phyloP scores from a whole-genome alignment of 92 coral and sea anemone species.

The Micromussa lordhowensis region DNA sequence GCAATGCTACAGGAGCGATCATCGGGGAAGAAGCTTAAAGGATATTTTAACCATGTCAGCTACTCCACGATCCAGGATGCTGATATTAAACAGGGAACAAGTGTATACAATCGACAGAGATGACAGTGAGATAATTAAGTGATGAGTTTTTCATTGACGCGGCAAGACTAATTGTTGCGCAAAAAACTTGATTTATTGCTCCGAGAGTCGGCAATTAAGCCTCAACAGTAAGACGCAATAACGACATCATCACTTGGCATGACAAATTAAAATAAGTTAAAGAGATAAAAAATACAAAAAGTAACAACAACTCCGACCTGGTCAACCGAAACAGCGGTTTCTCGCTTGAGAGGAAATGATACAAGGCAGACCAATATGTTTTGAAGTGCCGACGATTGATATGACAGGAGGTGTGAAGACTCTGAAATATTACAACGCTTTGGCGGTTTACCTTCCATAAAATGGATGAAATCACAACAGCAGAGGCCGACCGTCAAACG shows the following conservation, averaged over 20 bases:
- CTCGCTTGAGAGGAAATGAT: conserved; percentile 5
- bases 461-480: background rate
- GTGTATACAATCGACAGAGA: background rate
- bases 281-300: background rate
- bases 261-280: background rate
- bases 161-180: background rate
- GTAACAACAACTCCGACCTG: background rate
- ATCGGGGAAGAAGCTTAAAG: too few species aligned
- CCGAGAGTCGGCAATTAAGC: too few species aligned
- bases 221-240: too few species aligned
- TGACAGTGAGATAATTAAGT: too few species aligned
- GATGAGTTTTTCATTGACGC: background rate
- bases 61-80: too few species aligned
- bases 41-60: too few species aligned
- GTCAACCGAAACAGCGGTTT: conserved; percentile 30
- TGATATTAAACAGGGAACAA: too few species aligned
- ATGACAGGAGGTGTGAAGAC: background rate
- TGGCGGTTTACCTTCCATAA: background rate
- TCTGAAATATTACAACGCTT: background rate
- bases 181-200: background rate
- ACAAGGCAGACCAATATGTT: background rate
- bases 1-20: too few species aligned
- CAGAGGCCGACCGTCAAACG: background rate
- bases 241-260: background rate
- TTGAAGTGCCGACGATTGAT: background rate